Base-by-base conservation (phyloP, 2,888 invertebrate genomes). In the Leptinotarsa tumamoca region DNA sequence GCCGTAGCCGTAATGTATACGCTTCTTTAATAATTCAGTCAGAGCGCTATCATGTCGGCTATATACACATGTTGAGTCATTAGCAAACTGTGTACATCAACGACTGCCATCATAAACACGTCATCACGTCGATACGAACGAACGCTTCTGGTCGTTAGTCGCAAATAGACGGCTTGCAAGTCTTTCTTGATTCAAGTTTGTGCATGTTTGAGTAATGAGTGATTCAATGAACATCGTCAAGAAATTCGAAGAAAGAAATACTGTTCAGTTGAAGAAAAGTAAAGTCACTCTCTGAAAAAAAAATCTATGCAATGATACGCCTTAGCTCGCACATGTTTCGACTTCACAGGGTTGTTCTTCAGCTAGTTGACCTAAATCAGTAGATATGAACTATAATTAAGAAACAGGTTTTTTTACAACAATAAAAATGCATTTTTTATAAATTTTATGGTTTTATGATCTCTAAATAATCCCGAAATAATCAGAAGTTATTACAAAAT, bases 61-160 rank as follows among this genome's bases (percentile, higher is more conserved):
- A 73, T 81, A 84, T 85, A 87, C 86, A 87, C 84, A 86, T 87
- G 86, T 87, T 83, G 86, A 85, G 84, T 86, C 86, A 87, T 87
- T 87, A 87, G 86, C 84, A 82, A 83, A 84, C 83, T 85, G 82
- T 83, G 85, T 87, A 87, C 85, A 85, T 87, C 87, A 87, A 81
- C 87, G 84, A 79, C 84, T 82, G 84, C 84, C 84, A 85, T 87
- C 87, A 86, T 87, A 87, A 87, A 87, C 86, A 86, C 85, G 85
- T 87, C 87, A 85, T 82, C 63, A n/a, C 43, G 63, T 63, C 84
- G 84, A 81, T 81, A 80, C 78, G 80, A 81, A 80, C 78, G 80
- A 81, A 82, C 78, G 80, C 82, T 85, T 80, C 82, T 83, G 83
- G 80, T 84, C 85, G 85, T 85, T 83, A 83, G 74, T 74, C 71